Conservation (phyloP, 1,140 invertebrate genomes). For the Drosophila novamexicana region DNA sequence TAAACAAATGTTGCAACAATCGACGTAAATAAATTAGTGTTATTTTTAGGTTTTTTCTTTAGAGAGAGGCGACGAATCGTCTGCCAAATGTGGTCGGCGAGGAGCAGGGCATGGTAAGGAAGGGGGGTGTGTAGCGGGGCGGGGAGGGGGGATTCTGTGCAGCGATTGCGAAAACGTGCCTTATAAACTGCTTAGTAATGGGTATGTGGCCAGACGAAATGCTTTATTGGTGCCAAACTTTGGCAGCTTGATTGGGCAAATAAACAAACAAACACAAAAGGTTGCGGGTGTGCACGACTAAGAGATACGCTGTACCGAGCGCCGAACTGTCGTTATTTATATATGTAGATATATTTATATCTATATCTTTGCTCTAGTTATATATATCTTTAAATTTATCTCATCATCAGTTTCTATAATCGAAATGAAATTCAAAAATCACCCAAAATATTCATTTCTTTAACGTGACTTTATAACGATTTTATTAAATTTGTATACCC, state of each 20-base stretch:
- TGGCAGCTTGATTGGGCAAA: background rate
- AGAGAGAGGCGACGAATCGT: conserved; percentile 40
- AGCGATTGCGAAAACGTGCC: conserved; percentile 14
- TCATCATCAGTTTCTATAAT: background rate
- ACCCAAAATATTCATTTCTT: no score
- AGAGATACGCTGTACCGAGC: background rate
- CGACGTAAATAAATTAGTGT: conserved; percentile 25
- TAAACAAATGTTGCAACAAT: conserved; percentile 51
- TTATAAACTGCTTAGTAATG: conserved; percentile 4
- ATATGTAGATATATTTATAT: background rate
- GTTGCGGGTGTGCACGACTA: background rate
- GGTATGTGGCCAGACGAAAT: background rate
- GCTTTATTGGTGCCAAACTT: background rate
- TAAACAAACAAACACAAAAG: background rate
- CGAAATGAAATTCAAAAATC: no score
- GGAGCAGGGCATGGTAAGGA: background rate
- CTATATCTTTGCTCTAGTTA: background rate
- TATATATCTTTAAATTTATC: background rate
- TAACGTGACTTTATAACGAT: no score
- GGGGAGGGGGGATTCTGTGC: background rate
- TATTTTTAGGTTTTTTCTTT: conserved; percentile 34
- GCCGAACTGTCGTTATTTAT: background rate
- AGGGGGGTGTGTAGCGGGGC: no score
- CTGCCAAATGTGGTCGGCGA: conserved; percentile 1
- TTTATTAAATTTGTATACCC: no score